Base-by-base conservation (phyloP, 2,888 invertebrate species). In the Adineta ricciae region DNA sequence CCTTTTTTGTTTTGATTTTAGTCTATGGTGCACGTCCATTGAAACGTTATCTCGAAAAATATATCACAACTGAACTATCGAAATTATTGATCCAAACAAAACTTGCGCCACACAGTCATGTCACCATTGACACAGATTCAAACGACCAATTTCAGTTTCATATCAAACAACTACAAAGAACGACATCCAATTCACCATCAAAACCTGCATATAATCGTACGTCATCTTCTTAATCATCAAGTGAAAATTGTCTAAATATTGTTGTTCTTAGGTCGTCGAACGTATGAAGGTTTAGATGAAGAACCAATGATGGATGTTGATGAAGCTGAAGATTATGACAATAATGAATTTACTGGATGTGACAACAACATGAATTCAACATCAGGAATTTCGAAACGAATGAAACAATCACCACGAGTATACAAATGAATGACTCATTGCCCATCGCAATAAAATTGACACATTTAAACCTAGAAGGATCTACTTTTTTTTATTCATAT, bases 11-110 rank as follows among this genome's bases (percentile, higher is more conserved):
- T n/a, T 8, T 32, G 4, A 16, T 64, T 32, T 27, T 64, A 64
- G 84, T 49, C 36, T 84, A 52, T 73, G 84, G 84, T 50, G 84
- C 84, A 11, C 50, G 84, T 49, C 84, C 84, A 36, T 64, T 84
- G 21, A 49, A 54, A 32, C 78, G 84, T 41, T 78, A 78, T 78
- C 41, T 78, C 11, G 78, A 78, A 32, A 78, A 78, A 41, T 9
- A 78, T 41, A 78, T 78, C 19, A 78, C 78, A 38, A 78, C 78
- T 14, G 78, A 78, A 78, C 24, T 78, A 24, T 78, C 78, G 24
- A 78, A 78, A 78, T 78, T 78, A 78, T 36, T 78, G n/a, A 78
- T 78, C 14, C 41, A 78, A 41, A 41, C 36, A 9, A 41, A 41
- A 41, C 78, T 78, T 41, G 2, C 41, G 24, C n/a, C 41, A n/a